A percentile compares a stretch with the other conserved stretches of the same genome.
Conservation (phyloP, 2,113 vertebrate species). For the Poeciliopsis prolifica region DNA sequence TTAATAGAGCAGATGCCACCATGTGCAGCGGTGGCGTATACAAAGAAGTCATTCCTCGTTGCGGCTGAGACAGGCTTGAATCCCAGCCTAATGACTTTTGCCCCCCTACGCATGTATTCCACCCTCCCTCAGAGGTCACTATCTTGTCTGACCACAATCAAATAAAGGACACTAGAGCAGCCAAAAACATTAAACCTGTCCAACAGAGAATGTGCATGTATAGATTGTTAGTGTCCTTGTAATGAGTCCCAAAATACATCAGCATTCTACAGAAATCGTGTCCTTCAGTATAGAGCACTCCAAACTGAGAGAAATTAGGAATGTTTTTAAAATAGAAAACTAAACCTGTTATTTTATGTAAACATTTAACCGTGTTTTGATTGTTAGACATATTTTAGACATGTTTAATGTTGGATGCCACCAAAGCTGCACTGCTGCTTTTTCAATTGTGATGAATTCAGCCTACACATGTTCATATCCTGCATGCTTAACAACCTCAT, state of each 20-base stretch:
- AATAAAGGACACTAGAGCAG: no score
- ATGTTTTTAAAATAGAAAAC: background rate
- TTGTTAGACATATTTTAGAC: background rate
- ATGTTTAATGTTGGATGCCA: constrained; percentile 8
- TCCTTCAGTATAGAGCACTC: background rate
- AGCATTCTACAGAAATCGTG: background rate
- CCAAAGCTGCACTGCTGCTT: constrained; percentile 9
- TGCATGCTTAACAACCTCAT: constrained; percentile 83
- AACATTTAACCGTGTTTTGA: background rate
- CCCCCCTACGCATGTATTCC: no score
- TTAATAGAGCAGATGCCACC: background rate
- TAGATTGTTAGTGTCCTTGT: background rate
- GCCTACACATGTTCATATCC: constrained; percentile 75
- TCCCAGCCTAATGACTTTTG: no score
- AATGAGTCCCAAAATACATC: background rate
- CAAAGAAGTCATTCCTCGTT: no score
- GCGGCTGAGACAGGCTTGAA: no score
- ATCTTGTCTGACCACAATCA: no score
- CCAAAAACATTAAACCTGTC: no score
- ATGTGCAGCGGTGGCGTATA: no score
- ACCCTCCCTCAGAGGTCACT: no score
- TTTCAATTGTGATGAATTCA: constrained; percentile 37
- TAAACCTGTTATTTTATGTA: background rate
- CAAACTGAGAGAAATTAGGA: background rate
- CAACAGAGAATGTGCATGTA: background rate